Conservation (phyloP, 1,140 invertebrate species). For the Euglossa dilemma region DNA sequence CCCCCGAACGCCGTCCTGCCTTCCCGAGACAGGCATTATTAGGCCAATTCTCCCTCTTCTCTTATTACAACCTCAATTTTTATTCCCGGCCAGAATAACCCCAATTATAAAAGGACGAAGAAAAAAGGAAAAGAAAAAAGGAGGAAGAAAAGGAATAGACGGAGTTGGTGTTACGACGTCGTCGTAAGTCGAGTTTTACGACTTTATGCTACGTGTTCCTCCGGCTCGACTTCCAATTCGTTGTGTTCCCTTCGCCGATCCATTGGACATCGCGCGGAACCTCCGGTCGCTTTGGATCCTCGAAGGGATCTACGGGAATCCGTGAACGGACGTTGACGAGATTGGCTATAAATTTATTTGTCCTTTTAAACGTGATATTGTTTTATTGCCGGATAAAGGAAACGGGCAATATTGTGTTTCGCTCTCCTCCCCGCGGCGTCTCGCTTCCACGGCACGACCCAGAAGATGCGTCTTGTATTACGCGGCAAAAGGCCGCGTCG, state of each 20-base stretch:
- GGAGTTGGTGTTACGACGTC: conserved; percentile 72
- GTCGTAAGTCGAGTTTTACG: conserved; percentile 78
- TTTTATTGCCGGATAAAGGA: conserved; percentile 76
- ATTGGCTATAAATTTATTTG: conserved; percentile 81
- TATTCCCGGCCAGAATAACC: conserved; percentile 67
- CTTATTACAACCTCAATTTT: conserved; percentile 73
- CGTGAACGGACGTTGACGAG: conserved; percentile 70
- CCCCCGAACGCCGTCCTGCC: conserved; percentile 60
- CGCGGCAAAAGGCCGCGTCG: neutral
- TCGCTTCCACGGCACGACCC: neutral
- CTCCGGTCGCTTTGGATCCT: conserved; percentile 20
- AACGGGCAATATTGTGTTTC: conserved; percentile 59
- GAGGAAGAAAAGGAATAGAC: conserved; percentile 57
- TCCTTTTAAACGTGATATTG: conserved; percentile 75
- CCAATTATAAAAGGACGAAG: conserved; percentile 70
- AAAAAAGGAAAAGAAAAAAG: conserved; percentile 45
- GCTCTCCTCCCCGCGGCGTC: conserved; percentile 26
- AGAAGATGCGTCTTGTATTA: conserved; percentile 1
- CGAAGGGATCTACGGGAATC: conserved; percentile 42
- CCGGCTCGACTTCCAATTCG: conserved; percentile 70
- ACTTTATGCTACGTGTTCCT: conserved; percentile 79
- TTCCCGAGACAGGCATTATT: conserved; percentile 25
- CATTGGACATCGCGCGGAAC: conserved; percentile 31
- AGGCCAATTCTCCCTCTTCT: conserved; percentile 35
- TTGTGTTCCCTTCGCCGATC: conserved; percentile 32